Conservation (phyloP, 2,888 invertebrate genomes). For the Troides aeacus region DNA sequence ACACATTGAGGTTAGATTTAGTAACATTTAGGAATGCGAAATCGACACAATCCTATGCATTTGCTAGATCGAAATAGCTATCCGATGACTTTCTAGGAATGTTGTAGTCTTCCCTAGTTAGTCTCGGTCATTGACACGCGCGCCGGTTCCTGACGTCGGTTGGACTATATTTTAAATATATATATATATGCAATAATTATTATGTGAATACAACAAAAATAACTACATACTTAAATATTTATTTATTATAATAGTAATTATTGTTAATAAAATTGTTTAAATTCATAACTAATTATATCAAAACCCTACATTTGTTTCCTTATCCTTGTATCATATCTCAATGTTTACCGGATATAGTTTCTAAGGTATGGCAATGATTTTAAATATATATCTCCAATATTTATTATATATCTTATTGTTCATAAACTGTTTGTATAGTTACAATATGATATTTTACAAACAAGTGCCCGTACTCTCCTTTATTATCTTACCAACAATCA, state of each 20-base stretch:
- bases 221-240: background rate
- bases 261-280: no score
- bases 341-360: no score
- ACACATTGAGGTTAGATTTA: conserved; percentile 29
- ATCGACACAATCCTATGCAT: conserved; percentile 34
- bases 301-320: background rate
- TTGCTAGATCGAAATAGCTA: conserved; percentile 30
- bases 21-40: conserved; percentile 32
- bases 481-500: no score
- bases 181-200: conserved; percentile 6
- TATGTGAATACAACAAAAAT: conserved; percentile 22
- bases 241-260: background rate
- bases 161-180: conserved; percentile 24
- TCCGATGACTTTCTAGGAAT: conserved; percentile 33
- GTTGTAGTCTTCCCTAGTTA: conserved; percentile 31
- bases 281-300: background rate
- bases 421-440: no score
- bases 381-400: no score
- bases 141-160: conserved; percentile 16
- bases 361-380: no score
- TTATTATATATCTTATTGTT: no score
- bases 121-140: conserved; percentile 29
- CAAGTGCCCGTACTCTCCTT: no score
- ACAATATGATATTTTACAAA: no score
- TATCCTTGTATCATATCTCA: no score